Evolutionary conservation across 2,113 vertebrate species (phyloP).

Genomic region (Podarcis cretensis): DNA sequence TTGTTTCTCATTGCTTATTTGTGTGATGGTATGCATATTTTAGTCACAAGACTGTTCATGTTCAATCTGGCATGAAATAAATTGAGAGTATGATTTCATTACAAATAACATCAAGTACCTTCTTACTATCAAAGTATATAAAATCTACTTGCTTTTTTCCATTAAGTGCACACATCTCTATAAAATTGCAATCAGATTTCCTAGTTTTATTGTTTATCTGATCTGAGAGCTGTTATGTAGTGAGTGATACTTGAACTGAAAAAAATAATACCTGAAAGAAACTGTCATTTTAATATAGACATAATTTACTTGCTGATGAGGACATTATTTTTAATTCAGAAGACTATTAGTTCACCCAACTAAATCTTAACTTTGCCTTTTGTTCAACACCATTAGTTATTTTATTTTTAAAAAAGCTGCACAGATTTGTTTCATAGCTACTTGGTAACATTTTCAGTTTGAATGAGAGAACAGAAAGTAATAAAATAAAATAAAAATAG

Average conservation of each 20-base stretch:
- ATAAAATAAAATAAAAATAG: neutral
- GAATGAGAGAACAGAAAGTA: neutral
- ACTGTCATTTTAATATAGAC: neutral
- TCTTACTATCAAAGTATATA: neutral
- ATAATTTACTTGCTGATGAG: neutral
- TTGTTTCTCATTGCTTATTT: neutral
- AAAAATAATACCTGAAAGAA: neutral
- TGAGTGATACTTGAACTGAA: neutral
- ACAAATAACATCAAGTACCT: neutral
- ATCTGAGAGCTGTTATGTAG: neutral
- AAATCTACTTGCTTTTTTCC: neutral
- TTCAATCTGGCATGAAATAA: neutral
- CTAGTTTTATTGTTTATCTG: neutral
- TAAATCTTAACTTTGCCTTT: neutral
- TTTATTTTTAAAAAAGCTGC: neutral
- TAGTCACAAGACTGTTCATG: conserved; percentile 2
- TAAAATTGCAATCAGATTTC: neutral
- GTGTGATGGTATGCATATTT: neutral
- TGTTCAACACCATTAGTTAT: neutral
- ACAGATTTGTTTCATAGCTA: neutral
- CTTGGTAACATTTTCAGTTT: neutral
- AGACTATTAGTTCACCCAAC: neutral
- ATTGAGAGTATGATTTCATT: neutral
- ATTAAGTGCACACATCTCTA: neutral
- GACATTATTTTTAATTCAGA: neutral